Evolutionary conservation across 1,140 invertebrate species (phyloP), one percentile per base, ranked within the genome.

Genomic region (Oncopodura yosiiana): DNA sequence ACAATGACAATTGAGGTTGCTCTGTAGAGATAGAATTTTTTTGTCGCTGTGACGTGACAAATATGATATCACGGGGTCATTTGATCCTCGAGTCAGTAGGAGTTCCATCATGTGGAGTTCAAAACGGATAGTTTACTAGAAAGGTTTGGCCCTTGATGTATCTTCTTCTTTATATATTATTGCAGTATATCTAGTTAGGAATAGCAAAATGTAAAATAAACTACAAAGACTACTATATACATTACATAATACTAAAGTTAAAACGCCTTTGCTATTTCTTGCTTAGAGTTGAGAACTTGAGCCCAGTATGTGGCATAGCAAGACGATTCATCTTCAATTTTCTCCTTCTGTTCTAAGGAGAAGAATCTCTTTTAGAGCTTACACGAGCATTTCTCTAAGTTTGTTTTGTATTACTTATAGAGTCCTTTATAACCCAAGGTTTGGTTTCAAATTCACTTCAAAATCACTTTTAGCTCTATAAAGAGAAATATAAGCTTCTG

Each of bases 1-100:
- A 51, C 51, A 53, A 59, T 59, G 57, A 53, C 57, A 59, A 59
- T 59, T 59, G 57, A 46, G 52, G 45, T 59, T 51, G 54, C 54
- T 53, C n/a, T n/a, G n/a, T n/a, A n/a, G n/a, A n/a, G n/a, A n/a
- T n/a, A n/a, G n/a, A n/a, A 46, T 44, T 53, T 57, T 57, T 53
- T 61, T 61, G 53, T 57, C 51, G n/a, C 53, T 44, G 36, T 58
- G 55, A 58, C 61, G 53, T 62, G 61, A 62, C 61, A 62, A 62
- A 62, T 62, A 52, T 50, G 55, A 59, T 55, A 41, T 62, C 61
- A 56, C 42, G 44, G 61, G 61, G 61, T 59, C 61, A 62, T 49
- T 55, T 55, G 61, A 62, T 62, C 56, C 56, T 38, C 26, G 55
- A 43, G 53, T 39, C 49, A 49, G 53, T 53, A 53, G 53, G 53